Evolutionary conservation across 2,113 vertebrate genomes (phyloP).

Genomic region (Excalfactoria chinensis): DNA sequence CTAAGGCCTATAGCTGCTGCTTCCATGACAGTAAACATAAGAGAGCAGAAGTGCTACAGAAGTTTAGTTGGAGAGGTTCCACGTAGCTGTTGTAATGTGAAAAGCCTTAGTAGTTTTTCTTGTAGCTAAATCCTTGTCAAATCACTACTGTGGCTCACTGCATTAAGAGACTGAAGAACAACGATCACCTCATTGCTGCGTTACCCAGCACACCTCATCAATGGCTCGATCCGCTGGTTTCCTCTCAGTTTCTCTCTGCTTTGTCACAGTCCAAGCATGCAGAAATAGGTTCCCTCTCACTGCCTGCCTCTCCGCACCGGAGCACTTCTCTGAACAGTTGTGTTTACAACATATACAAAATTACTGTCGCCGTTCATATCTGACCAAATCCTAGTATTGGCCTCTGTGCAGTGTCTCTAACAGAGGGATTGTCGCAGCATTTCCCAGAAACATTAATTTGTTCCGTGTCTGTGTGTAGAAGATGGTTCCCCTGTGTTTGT

Average conservation of each 20-base stretch:
- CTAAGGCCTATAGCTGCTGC: background rate
- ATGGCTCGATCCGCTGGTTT: background rate
- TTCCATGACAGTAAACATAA: background rate
- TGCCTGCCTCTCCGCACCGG: conserved; percentile 79
- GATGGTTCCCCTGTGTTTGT: background rate
- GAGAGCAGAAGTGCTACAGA: background rate
- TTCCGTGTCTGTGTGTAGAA: background rate
- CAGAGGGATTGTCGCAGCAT: background rate
- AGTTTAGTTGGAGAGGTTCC: background rate
- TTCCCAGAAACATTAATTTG: background rate
- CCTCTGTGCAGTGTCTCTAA: background rate
- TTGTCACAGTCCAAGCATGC: background rate
- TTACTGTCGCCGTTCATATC: background rate
- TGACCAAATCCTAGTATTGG: background rate
- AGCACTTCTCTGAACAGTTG: background rate
- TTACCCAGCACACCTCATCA: conserved; percentile 29
- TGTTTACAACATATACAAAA: background rate
- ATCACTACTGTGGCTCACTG: background rate
- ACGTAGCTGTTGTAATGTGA: background rate
- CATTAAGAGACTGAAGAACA: background rate
- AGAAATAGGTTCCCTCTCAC: background rate
- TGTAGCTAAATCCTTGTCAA: background rate
- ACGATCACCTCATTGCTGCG: conserved; percentile 8
- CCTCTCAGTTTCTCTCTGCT: conserved; percentile 20
- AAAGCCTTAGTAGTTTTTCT: background rate